phyloP scores from a whole-genome alignment of 2,888 invertebrate genomes.

The Lampropteryx suffumata region DNA sequence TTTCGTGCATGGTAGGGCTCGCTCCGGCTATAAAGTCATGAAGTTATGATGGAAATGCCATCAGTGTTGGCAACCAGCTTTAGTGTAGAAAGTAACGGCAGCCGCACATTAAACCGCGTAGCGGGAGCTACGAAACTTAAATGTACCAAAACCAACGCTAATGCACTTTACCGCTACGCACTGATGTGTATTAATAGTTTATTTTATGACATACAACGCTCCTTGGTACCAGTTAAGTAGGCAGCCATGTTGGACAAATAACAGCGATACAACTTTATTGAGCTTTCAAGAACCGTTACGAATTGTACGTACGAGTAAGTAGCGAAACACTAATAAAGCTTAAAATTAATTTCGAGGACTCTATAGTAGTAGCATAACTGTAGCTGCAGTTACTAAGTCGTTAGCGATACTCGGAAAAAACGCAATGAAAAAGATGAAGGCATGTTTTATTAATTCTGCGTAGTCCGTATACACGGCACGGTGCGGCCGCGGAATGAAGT shows the following conservation, averaged over 20 bases:
- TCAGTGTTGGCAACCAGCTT: too few relatives aligned
- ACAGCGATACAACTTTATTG: constrained; percentile 46
- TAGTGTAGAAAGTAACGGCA: constrained; percentile 12
- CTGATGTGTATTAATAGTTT: constrained; percentile 38
- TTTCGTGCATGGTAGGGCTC: too few relatives aligned
- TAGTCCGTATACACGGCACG: constrained; percentile 71
- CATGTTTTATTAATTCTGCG: constrained; percentile 82
- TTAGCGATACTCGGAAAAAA: constrained; percentile 72
- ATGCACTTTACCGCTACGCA: constrained; percentile 45
- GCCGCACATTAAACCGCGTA: constrained; percentile 40
- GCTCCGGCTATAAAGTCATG: too few relatives aligned
- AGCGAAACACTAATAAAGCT: constrained; percentile 47
- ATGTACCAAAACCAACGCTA: constrained; percentile 47
- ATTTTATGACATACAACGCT: constrained; percentile 39
- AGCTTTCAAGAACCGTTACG: constrained; percentile 53
- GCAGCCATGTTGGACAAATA: constrained; percentile 38
- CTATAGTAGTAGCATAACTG: constrained; percentile 53
- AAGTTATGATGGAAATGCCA: too few relatives aligned
- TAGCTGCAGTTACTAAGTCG: constrained; percentile 61
- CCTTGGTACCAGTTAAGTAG: constrained; percentile 34
- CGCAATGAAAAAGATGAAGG: constrained; percentile 67
- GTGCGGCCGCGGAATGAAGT: constrained; percentile 71
- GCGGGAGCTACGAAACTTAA: constrained; percentile 53
- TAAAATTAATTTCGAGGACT: constrained; percentile 52
- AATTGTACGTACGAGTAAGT: constrained; percentile 39